Percentiles rank a stretch among this genome's conserved stretches.
Conservation (phyloP, 2,797 vertebrate species). For the Octomys mimax region DNA sequence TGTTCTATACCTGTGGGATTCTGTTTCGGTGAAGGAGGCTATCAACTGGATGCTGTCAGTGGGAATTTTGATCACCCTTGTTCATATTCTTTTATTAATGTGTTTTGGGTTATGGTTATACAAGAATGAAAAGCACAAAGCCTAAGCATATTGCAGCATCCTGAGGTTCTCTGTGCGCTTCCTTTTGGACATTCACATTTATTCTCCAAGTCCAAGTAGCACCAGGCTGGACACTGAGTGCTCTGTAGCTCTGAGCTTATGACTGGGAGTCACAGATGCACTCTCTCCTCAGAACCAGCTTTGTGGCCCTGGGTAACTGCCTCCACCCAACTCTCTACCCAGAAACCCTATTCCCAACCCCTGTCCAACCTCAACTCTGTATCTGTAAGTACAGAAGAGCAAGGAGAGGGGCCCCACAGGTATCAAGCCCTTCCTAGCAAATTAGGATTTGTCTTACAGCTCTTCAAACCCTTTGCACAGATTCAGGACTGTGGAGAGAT, state of each 20-base stretch:
- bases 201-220: not conserved
- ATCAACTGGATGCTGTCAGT: not conserved
- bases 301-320: not conserved
- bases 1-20: not conserved
- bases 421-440: not conserved
- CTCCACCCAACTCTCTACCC: not conserved
- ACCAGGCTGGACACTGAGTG: not conserved
- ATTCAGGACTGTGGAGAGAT: not conserved
- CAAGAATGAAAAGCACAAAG: not conserved
- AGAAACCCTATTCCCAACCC: rapidly evolving
- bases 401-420: not conserved
- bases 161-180: not conserved
- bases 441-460: not conserved
- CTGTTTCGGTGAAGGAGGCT: not conserved
- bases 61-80: not conserved
- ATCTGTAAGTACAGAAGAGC: not conserved
- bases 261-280: not conserved
- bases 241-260: not conserved
- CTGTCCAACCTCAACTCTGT: not conserved
- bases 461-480: not conserved
- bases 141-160: not conserved
- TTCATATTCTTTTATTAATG: not conserved
- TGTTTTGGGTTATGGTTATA: not conserved
- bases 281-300: not conserved
- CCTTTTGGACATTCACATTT: not conserved